phyloP scores from a whole-genome alignment of 2,113 vertebrate species.

The Danio rerio region DNA sequence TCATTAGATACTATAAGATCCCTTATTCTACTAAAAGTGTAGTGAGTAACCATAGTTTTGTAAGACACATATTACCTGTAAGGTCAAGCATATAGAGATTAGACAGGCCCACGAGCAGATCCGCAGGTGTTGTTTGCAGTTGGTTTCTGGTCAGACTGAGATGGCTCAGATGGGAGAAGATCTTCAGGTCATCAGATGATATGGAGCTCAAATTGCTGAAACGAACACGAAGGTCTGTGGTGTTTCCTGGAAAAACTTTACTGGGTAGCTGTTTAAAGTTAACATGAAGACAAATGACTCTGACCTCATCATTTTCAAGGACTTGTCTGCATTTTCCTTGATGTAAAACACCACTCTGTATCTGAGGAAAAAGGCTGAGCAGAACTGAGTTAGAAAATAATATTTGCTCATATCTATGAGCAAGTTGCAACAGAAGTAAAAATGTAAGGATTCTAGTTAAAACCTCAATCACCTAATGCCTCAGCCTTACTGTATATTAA shows the following conservation, averaged over 20 bases:
- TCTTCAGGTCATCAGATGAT: conserved; percentile 7
- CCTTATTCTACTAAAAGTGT: too few relatives aligned
- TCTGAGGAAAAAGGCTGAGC: background rate
- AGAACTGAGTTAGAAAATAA: background rate
- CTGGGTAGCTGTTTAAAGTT: background rate
- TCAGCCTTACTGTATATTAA: background rate
- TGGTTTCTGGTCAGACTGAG: conserved; percentile 15
- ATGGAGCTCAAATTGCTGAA: background rate
- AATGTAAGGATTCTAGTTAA: background rate
- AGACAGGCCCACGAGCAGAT: conserved; percentile 5
- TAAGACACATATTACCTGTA: conserved; percentile 8
- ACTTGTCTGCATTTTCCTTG: background rate
- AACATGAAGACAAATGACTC: background rate
- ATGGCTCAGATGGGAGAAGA: background rate
- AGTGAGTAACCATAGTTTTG: background rate
- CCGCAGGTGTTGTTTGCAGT: background rate
- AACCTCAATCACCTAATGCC: too few relatives aligned
- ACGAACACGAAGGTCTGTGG: background rate
- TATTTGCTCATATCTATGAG: background rate
- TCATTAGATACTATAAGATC: too few relatives aligned
- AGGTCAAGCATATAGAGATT: conserved; percentile 7
- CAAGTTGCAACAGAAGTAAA: background rate
- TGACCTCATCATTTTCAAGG: background rate
- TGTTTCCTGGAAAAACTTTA: background rate
- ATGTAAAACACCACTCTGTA: background rate